These are phyloP conservation scores for Origma solitaria DNA, from an alignment of 2,113 vertebrate species.

Conservation along the genomic window DNA sequence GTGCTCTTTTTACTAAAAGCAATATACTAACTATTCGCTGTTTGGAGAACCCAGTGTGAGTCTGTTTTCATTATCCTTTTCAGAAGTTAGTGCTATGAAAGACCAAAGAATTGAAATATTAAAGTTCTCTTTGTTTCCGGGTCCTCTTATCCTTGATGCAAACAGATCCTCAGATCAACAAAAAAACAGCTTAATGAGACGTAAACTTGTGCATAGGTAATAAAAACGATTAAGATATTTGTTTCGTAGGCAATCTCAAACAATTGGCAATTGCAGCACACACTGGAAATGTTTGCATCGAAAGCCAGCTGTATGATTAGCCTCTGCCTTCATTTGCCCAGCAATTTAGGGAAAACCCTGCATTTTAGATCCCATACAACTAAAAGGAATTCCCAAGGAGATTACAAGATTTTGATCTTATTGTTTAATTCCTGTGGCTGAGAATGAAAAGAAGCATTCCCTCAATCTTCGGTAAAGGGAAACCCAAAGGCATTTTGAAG, in stretches of 20 bases:
- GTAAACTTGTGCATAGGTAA: neutral
- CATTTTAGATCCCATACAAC: conserved; percentile 8
- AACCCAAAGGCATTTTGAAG: conserved; percentile 49
- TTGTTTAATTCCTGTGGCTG: conserved; percentile 46
- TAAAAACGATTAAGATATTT: neutral
- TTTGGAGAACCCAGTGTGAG: neutral
- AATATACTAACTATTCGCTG: neutral
- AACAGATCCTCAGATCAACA: neutral
- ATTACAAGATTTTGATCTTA: conserved; percentile 52
- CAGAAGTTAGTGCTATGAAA: neutral
- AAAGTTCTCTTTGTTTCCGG: neutral
- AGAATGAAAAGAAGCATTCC: conserved; percentile 40
- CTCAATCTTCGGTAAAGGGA: conserved; percentile 26
- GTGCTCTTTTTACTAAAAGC: neutral
- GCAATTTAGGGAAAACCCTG: neutral
- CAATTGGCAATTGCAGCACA: neutral
- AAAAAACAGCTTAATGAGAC: neutral
- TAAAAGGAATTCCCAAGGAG: conserved; percentile 50
- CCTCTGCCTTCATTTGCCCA: neutral
- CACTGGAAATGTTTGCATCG: neutral
- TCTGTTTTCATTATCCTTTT: neutral
- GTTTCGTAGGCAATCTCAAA: neutral
- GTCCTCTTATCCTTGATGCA: neutral
- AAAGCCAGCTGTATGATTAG: neutral
- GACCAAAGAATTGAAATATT: neutral